Evolutionary conservation across 2,888 invertebrate species (phyloP), one percentile per base, ranked within the genome.

Genomic region (Ormyrus rosae): DNA sequence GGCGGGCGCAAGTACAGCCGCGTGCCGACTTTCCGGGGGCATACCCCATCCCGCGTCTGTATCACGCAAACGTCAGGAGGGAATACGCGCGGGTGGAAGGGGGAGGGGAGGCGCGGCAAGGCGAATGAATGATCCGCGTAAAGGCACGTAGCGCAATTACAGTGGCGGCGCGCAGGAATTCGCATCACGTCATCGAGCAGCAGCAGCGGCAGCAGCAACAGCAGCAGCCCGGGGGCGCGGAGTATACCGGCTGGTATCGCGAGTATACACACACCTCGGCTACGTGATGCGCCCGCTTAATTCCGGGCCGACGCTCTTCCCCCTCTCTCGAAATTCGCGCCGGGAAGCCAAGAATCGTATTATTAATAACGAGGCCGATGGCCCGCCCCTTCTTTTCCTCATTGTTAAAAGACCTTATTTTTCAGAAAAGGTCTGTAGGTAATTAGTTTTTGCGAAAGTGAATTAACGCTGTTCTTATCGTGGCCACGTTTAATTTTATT

Each of bases 91-190:
- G 34, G 34, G 34, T 0, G 34, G 2, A 34, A 0, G 34, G 34
- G 34, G 34, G 2, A 2, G 2, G 19, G 34, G 34, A 2, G 3
- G 19, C 19, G 19, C 11, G 13, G 5, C 1, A 73, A 73, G 68
- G 48, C 55, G 65, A 74, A 69, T 58, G 69, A 70, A 70, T 70
- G 80, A 70, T 75, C 58, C 69, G 77, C 78, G 64, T 71, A 79
- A 84, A 72, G 76, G 67, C 82, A 83, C 83, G 82, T 83, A 83
- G 81, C 19, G 80, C 79, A 84, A 84, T 84, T 84, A 83, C 81
- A 82, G 74, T 60, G 34, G 60, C 61, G 72, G n/a, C 51, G 64
- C 74, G 45, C 71, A 68, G 81, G 79, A 78, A 84, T 82, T 81
- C 84, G 81, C 77, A 74, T 84, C 84, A 84, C 85, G 84, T 82